Base-by-base conservation (phyloP, 2,888 invertebrate species). In the Cecidostiba fungosa region DNA sequence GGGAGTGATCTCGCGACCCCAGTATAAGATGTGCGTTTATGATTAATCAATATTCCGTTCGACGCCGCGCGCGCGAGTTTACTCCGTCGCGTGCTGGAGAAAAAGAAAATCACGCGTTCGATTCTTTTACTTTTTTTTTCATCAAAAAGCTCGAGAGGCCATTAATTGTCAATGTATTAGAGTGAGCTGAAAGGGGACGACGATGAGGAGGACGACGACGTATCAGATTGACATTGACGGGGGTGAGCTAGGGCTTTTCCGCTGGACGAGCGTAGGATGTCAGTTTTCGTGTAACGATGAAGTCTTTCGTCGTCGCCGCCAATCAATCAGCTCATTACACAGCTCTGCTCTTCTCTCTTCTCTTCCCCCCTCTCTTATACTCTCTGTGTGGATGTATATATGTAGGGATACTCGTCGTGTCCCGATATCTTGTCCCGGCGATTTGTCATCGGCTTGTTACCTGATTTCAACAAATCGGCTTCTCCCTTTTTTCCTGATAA, bases 281-380 rank as follows among this genome's bases (percentile, higher is more conserved):
- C 80, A 81, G 62, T 86, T 83, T 81, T 88, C 90, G 86, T 90
- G 91, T 91, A 91, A 90, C 90, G 90, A 91, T 91, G 91, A 91
- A 89, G 90, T 88, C 89, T 89, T 89, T 89, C 89, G 89, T 89
- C 88, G 47, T n/a, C 39, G 73, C 59, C 59, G 90, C 89, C 91
- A 90, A 92, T 92, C 92, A 89, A 91, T 91, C 92, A 92, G 89
- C 90, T 92, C 91, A 91, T 91, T 92, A 91, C 90, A 88, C 89
- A 88, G 89, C 89, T 91, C 90, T 91, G 88, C 83, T 72, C 72
- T 14, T n/a, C 19, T 19, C 19, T 19, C 5, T 19, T 50, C 50
- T 50, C 4, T 50, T 70, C 59, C 29, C 77, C 19, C 36, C 19
- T 19, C 54, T 19, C 54, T 54, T n/a, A n/a, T n/a, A n/a, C 54